phyloP scores from a whole-genome alignment of 2,113 vertebrate genomes.

The Hydrochoerus hydrochaeris region DNA sequence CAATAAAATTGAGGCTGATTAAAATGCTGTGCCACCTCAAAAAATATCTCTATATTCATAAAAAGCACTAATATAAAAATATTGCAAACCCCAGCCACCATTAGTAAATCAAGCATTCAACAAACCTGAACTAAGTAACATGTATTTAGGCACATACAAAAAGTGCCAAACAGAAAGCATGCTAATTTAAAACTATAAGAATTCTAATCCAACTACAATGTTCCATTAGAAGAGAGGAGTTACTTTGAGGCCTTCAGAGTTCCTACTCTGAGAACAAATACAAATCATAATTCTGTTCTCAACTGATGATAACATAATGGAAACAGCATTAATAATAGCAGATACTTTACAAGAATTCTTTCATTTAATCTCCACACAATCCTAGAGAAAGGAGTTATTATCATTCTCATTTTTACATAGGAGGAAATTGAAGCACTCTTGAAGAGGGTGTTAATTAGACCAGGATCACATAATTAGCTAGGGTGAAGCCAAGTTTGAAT shows the following conservation, averaged over 20 bases:
- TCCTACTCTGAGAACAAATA: constrained; percentile 25
- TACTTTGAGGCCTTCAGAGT: neutral
- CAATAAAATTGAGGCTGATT: constrained; percentile 53
- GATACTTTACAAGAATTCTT: neutral
- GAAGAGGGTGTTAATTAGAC: neutral
- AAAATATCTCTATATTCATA: neutral
- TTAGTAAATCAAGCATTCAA: constrained; percentile 25
- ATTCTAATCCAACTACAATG: neutral
- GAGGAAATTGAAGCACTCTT: neutral
- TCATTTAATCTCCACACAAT: constrained; percentile 20
- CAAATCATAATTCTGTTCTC: neutral
- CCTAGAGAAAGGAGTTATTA: neutral
- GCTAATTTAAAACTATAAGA: neutral
- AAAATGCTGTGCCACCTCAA: constrained; percentile 24
- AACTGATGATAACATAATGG: neutral
- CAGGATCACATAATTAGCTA: neutral
- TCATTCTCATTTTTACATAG: neutral
- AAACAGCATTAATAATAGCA: constrained; percentile 11
- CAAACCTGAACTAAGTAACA: constrained; percentile 46
- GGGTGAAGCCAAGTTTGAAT: neutral
- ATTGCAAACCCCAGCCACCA: neutral
- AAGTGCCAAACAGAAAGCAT: constrained; percentile 3
- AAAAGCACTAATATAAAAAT: constrained; percentile 7
- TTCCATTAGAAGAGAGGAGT: neutral
- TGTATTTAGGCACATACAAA: neutral